A percentile compares a stretch with the other conserved stretches of the same genome.
phyloP scores from a whole-genome alignment of 23 tunicate species.

The Ascidia mentula region DNA sequence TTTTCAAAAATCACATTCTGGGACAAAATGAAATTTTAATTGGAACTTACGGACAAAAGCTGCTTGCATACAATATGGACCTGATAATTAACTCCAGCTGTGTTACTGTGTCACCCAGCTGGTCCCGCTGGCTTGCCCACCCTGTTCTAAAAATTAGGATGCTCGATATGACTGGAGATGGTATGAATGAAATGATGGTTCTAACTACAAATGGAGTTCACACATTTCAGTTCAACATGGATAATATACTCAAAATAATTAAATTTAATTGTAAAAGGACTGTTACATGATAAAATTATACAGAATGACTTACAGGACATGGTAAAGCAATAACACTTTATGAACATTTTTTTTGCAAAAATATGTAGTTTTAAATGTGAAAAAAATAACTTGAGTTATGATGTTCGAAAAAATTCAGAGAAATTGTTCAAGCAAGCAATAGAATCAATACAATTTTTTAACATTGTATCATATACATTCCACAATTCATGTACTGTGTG shows the following conservation, averaged over 20 bases:
- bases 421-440: background rate
- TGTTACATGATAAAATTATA: too few relatives aligned
- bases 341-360: too few relatives aligned
- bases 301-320: too few relatives aligned
- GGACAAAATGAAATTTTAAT: slow-evolving; percentile 62
- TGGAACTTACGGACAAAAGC: slow-evolving; percentile 73
- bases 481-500: background rate
- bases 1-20: slow-evolving; percentile 50
- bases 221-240: slow-evolving; percentile 49
- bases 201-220: slow-evolving; percentile 70
- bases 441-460: background rate
- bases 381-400: background rate
- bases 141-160: slow-evolving; percentile 63
- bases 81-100: background rate
- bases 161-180: slow-evolving; percentile 72
- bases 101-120: slow-evolving; percentile 13
- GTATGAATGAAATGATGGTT: slow-evolving; percentile 56
- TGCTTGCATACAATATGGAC: slow-evolving; percentile 55
- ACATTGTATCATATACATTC: background rate
- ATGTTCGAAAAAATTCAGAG: background rate
- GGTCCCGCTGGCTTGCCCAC: slow-evolving; percentile 58
- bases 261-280: background rate
- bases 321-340: background rate
- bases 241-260: slow-evolving; percentile 22
- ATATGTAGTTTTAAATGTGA: background rate